phyloP scores from a whole-genome alignment of 30 jellyfish, hydroid and myxozoan genomes.

The Aurelia sp. region DNA sequence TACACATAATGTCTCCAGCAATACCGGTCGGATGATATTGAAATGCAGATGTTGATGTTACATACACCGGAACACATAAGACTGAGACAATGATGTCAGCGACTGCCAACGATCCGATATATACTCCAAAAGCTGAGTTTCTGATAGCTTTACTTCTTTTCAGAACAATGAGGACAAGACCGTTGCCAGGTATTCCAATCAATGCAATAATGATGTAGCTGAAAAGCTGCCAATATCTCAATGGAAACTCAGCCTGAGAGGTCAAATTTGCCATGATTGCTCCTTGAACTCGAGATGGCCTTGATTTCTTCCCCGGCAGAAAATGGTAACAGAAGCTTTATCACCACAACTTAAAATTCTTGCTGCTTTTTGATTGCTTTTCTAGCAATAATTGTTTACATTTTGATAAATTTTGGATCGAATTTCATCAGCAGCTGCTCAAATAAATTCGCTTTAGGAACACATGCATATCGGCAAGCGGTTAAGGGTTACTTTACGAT shows the following conservation, averaged over 20 bases:
- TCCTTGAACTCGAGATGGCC: no score
- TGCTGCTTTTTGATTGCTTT: no score
- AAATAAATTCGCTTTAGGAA: no score
- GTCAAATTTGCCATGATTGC: not conserved
- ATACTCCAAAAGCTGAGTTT: slow-evolving; percentile 53
- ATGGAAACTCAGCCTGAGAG: slow-evolving; percentile 37
- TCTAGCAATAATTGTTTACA: no score
- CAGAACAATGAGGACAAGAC: slow-evolving; percentile 26
- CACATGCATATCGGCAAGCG: no score
- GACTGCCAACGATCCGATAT: slow-evolving; percentile 49
- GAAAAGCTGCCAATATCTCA: slow-evolving; percentile 39
- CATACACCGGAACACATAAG: slow-evolving; percentile 42
- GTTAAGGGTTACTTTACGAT: no score
- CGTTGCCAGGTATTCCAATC: slow-evolving; percentile 47
- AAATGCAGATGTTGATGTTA: slow-evolving; percentile 40
- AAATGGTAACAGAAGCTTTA: no score
- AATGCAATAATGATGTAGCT: slow-evolving; percentile 24
- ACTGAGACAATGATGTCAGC: slow-evolving; percentile 48
- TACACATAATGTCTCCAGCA: slow-evolving; percentile 52
- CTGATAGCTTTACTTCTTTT: slow-evolving; percentile 1
- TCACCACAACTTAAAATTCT: no score
- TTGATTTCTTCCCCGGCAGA: no score
- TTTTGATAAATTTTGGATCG: no score
- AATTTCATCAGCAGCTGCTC: no score
- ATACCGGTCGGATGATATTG: slow-evolving; percentile 42